Percentiles rank a stretch among this genome's conserved stretches.
Evolutionary conservation across 2,113 vertebrate species (phyloP).

Genomic region (Pavo muticus): DNA sequence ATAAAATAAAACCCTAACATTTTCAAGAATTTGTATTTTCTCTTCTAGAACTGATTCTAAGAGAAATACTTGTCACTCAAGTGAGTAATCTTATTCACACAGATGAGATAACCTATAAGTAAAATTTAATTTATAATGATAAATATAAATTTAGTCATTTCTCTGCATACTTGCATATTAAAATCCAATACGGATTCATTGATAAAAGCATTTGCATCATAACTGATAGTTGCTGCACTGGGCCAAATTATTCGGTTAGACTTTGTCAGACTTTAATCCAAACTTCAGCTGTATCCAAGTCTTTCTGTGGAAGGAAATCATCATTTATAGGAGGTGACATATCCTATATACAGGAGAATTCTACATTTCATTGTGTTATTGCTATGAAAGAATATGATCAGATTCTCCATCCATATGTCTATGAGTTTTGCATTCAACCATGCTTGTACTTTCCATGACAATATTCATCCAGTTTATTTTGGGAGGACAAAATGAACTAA

Average conservation of each 20-base stretch:
- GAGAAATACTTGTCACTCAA: not conserved
- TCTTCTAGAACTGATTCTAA: not conserved
- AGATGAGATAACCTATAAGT: rapidly evolving
- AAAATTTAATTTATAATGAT: not conserved
- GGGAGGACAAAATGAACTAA: not conserved
- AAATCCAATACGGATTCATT: not conserved
- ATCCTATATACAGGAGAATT: not conserved
- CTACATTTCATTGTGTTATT: not conserved
- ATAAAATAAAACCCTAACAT: not conserved
- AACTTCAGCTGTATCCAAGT: not conserved
- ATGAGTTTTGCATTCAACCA: not conserved
- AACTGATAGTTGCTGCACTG: not conserved
- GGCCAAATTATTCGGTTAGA: not conserved
- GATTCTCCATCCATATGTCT: not conserved
- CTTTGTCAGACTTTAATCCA: not conserved
- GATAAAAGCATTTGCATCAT: not conserved
- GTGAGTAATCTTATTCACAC: not conserved
- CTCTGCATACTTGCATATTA: not conserved
- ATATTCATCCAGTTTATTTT: not conserved
- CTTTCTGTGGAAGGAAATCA: not conserved
- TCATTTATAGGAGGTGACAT: not conserved
- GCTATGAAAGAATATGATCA: not conserved
- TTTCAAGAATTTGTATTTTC: not conserved
- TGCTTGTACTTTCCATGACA: not conserved
- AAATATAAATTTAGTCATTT: not conserved